A percentile compares a stretch with the other conserved stretches of the same genome.
These are phyloP conservation scores for Elephantulus edwardii DNA, from an alignment of 2,113 vertebrate species.

Conservation along the genomic window DNA sequence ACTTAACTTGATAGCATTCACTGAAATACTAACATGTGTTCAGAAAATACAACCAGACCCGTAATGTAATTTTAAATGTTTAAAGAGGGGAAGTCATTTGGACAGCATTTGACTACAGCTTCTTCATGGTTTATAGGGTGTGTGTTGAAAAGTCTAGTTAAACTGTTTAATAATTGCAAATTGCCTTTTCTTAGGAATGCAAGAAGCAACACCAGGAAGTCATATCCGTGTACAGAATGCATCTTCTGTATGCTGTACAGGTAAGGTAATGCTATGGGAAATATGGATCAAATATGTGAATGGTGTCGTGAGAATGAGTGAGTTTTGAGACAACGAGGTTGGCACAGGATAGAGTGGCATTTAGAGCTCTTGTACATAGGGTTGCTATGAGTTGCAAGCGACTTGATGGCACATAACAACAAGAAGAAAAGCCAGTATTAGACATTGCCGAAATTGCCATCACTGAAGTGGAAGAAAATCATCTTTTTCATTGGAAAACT, in stretches of 20 bases:
- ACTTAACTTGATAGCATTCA: too few species aligned
- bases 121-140: background rate
- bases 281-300: too few species aligned
- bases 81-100: background rate
- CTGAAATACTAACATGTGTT: background rate
- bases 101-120: background rate
- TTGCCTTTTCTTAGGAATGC: conserved; percentile 88
- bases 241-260: conserved; percentile 98
- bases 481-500: background rate
- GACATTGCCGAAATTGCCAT: background rate
- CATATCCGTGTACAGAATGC: conserved; percentile 97
- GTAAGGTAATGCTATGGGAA: conserved; percentile 86
- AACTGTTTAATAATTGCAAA: background rate
- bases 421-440: background rate
- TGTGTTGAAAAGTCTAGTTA: background rate
- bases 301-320: too few species aligned
- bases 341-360: too few species aligned
- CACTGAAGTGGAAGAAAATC: background rate
- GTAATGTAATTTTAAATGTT: background rate
- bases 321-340: too few species aligned
- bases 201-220: conserved; percentile 97
- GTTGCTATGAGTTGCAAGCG: too few species aligned
- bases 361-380: too few species aligned
- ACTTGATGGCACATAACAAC: too few species aligned
- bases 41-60: background rate